Evolutionary conservation across 2,888 invertebrate genomes (phyloP), one percentile per base, ranked within the genome.

Genomic region (Sarcophaga variegata): DNA sequence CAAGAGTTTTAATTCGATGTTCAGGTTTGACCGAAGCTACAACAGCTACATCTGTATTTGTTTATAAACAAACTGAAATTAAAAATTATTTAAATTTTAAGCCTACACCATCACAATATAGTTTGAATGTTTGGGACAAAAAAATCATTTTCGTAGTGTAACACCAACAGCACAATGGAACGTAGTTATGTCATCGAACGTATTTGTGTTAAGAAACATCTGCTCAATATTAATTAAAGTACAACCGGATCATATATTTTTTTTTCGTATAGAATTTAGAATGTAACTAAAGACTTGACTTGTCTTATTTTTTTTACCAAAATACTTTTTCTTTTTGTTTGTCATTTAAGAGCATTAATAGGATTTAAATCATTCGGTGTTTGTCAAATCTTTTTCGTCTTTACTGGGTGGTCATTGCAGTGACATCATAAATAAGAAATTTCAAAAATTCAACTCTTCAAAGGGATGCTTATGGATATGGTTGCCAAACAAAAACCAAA

Each of bases 391-490:
- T 37, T 37, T 37, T 37, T 66, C 22, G 60, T 49, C 75, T 79
- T 25, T 47, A 70, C 82, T 82, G 82, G 83, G 81, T 83, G 79
- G 86, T 54, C 83, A 75, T 54, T 54, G 70, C 82, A 66, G 72
- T 86, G 79, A 79, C 79, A 86, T 83, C 82, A 86, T 63, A 76
- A 83, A 82, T 25, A 20, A 83, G 66, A 79, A 70, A 79, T 86
- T 86, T 45, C 25, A 54, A 67, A 71, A 63, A 83, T 74, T 77
- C 45, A 47, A 70, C n/a, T 59, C 78, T 47, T 69, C 79, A 37
- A 81, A 81, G 81, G 37, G 74, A 69, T 78, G 74, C 54, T 81
- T 78, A 82, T 82, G 64, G 25, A 20, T 64, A 70, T 11, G 37
- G 37, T 37, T 10, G 10, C 2, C 8, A 20, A n/a, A 64, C 3